Evolutionary conservation across 2,888 invertebrate species (phyloP), one percentile per base, ranked within the genome.

Genomic region (Sphaeridia pumilis): DNA sequence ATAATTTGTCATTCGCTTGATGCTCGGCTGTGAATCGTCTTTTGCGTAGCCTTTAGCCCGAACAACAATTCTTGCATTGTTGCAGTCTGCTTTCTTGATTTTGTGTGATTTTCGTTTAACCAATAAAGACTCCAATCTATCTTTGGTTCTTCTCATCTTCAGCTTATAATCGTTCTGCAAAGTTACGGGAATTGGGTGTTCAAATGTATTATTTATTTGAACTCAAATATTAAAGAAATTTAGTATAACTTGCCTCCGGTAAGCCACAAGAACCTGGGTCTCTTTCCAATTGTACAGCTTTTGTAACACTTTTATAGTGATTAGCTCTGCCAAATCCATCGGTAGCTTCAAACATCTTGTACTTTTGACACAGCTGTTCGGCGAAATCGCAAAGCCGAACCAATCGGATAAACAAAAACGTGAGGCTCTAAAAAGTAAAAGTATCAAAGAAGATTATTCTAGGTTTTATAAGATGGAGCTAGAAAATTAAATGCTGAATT

Each of bases 21-120:
- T 24, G 12, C 27, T 46, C 4, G 41, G 46, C 27, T 52, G 27
- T 22, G 36, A 17, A 21, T 5, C 24, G 47, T 42, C 46, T 21
- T 45, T 45, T 27, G 21, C n/a, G 12, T 5, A 42, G 27, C 21
- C 26, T 26, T 17, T 46, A 31, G 27, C 47, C 24, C 46, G 35
- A 34, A 56, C 1, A 25, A 59, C 57, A 14, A 50, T 26, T 42
- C 57, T 36, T 12, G 54, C 57, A 46, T 54, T 54, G 44, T 56
- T 59, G 24, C 57, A 57, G 36, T 59, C 59, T 27, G 41, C 52
- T 36, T 48, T 36, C 38, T 21, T 22, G 22, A 24, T 48, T 48
- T 36, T 17, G 38, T 34, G 21, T 36, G 38, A 36, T 48, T 25
- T 25, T 25, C 27, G 17, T n/a, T 45, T 36, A 27, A 21, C 25